These are phyloP conservation scores for Gonioctena quinquepunctata DNA, from an alignment of 1,140 invertebrate genomes.

Conservation along the genomic window DNA sequence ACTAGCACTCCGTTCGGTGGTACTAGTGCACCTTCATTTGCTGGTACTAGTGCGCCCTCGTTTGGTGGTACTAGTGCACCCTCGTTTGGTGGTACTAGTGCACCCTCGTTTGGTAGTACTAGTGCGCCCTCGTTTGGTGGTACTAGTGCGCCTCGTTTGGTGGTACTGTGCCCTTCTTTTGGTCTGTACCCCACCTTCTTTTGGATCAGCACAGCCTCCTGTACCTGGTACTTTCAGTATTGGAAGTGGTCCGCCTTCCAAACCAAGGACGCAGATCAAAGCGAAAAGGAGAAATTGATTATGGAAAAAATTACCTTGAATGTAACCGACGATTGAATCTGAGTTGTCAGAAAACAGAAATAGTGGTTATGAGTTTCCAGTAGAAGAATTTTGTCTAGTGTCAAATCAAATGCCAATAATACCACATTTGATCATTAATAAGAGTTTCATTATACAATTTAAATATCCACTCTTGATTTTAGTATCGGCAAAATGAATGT, in stretches of 20 bases:
- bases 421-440: no score
- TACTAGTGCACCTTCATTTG: background rate
- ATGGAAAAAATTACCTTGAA: background rate
- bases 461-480: no score
- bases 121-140: background rate
- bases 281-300: conserved; percentile 18
- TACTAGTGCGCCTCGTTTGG: background rate
- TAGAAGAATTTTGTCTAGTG: background rate
- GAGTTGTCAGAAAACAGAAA: no score
- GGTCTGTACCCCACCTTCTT: background rate
- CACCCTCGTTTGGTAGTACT: background rate
- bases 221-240: conserved; percentile 10
- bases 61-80: background rate
- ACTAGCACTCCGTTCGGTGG: background rate
- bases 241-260: background rate
- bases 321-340: no score
- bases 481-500: no score
- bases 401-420: no score
- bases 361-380: no score
- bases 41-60: background rate
- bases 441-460: no score
- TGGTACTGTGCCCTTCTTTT: no score
- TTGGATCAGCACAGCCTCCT: background rate
- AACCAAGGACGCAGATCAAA: conserved; percentile 4
- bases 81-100: background rate